Evolutionary conservation across 2,113 vertebrate species (phyloP), one percentile per base, ranked within the genome.

Genomic region (Scomber scombrus): DNA sequence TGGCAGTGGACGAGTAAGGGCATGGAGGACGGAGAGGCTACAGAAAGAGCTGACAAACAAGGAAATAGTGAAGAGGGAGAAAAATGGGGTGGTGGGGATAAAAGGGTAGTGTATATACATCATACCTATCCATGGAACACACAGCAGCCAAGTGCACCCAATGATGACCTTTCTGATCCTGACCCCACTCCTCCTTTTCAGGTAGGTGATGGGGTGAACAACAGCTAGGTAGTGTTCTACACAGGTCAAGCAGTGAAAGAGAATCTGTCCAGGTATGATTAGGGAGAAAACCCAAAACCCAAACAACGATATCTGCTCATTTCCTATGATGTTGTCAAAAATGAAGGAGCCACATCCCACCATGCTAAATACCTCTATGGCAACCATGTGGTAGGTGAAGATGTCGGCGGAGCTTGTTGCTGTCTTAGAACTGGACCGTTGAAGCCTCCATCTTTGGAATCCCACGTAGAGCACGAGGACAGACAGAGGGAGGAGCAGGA

Each of bases 201-300:
- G 11, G 61, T 82, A 85, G 56, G 14, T 64, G 71, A 88, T 51
- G 23, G 82, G 82, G 26, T 80, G 67, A n/a, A 88, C 67, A 0
- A 79, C 71, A 5, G 82, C 82, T 23, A 88, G 51, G 52, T 84
- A 45, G 21, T 63, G 70, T 54, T 87, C 85, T 15, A 69, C 15
- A 12, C 81, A 84, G 77, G 73, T 78, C 12, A 84, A 14, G 63
- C 40, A 26, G 29, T 81, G 78, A 26, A 81, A 71, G 14, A 31
- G 4, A 1, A 46, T 2, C 21, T 71, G 26, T 46, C 61, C 66
- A 2, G 19, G 3, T 0, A 50, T 5, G 11, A 5, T 1, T 2
- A 3, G 2, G 0, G 0, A 0, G 8, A 11, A 14, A 11, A 19
- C 0, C 0, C 0, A 7, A 14, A 16, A 0, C 1, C 75, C 67